These are phyloP conservation scores for Eurystomus gularis DNA, from an alignment of 2,113 vertebrate genomes.

Conservation along the genomic window DNA sequence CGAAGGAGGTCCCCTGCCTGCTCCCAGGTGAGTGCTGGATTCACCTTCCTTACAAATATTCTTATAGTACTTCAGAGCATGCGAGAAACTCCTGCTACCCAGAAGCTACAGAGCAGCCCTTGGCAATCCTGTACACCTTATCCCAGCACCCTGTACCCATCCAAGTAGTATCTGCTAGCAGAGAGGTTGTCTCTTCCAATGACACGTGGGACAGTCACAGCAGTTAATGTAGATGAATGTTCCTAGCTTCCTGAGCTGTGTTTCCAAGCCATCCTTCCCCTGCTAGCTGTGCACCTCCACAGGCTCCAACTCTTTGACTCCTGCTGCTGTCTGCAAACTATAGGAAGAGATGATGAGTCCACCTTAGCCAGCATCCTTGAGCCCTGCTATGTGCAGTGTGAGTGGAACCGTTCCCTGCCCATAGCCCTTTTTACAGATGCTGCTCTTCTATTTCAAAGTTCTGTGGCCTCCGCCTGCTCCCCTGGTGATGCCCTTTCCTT, in stretches of 20 bases:
- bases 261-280: not conserved
- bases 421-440: not conserved
- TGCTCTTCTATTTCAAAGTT: not conserved
- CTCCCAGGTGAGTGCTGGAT: not conserved
- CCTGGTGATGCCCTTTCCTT: not conserved
- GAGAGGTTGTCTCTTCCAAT: not conserved
- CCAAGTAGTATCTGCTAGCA: not conserved
- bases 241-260: not conserved
- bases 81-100: not conserved
- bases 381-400: too few relatives aligned
- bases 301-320: not conserved
- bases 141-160: not conserved
- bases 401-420: not conserved
- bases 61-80: not conserved
- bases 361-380: not conserved
- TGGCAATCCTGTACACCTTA: not conserved
- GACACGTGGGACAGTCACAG: not conserved
- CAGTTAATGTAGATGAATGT: not conserved
- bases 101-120: not conserved
- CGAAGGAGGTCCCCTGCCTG: not conserved
- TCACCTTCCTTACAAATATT: not conserved
- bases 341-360: rapidly evolving
- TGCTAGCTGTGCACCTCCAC: not conserved
- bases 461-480: rapidly evolving
- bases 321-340: not conserved